Percentiles rank a stretch among this genome's conserved stretches.
Conservation (phyloP, 2,797 vertebrate genomes). For the Florisuga fusca region DNA sequence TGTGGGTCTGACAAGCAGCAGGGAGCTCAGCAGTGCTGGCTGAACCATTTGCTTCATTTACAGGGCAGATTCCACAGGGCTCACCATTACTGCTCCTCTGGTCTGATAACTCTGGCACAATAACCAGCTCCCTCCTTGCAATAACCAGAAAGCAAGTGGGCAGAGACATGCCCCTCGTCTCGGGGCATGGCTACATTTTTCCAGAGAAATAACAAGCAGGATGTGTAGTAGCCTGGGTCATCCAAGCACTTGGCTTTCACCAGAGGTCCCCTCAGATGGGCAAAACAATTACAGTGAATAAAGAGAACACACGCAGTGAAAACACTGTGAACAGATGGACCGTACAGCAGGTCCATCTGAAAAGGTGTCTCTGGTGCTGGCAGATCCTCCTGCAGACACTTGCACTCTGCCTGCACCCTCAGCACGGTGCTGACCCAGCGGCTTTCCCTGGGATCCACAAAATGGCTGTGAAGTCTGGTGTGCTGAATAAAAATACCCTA, state of each 20-base stretch:
- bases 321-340: fast-evolving
- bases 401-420: background rate
- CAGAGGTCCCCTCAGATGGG: background rate
- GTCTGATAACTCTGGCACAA: background rate
- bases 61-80: background rate
- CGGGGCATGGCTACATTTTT: fast-evolving
- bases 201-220: background rate
- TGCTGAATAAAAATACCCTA: background rate
- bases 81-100: fast-evolving
- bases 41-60: background rate
- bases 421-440: fast-evolving
- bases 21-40: background rate
- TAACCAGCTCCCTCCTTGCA: background rate
- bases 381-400: fast-evolving
- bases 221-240: background rate
- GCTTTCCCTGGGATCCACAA: background rate
- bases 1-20: background rate
- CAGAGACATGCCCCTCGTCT: background rate
- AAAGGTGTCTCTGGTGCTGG: background rate
- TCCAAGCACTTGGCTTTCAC: background rate
- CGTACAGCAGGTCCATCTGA: background rate
- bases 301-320: fast-evolving
- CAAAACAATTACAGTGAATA: background rate
- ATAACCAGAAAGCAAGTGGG: background rate
- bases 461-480: background rate